These are phyloP conservation scores for Myrmecobius fasciatus DNA, from an alignment of 2,113 vertebrate species.

Conservation along the genomic window DNA sequence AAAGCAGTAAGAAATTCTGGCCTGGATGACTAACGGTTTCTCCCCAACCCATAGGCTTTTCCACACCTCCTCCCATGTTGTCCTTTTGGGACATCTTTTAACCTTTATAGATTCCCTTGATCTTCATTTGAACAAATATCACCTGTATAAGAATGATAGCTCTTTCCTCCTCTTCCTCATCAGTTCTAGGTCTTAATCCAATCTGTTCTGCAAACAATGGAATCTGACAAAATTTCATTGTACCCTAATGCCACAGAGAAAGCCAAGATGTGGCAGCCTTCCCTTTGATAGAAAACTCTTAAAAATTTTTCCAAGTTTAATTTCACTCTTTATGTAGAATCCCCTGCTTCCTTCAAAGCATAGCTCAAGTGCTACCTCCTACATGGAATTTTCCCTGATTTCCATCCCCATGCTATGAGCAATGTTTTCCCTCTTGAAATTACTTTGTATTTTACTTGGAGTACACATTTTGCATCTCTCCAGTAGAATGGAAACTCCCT, in stretches of 20 bases:
- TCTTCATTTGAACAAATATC: background rate
- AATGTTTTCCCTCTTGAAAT: constrained; percentile 19
- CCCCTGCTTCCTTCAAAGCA: background rate
- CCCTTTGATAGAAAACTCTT: background rate
- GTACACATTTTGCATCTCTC: background rate
- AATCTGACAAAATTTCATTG: background rate
- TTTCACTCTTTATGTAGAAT: background rate
- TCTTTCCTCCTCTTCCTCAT: background rate
- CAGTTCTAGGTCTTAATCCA: background rate
- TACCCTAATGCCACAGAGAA: background rate
- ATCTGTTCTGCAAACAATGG: background rate
- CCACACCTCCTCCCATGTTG: background rate
- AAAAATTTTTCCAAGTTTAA: background rate
- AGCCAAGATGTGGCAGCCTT: background rate
- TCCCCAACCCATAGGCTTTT: background rate
- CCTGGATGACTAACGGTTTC: background rate
- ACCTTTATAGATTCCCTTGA: background rate
- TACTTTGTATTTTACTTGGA: background rate
- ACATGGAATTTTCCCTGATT: constrained; percentile 1
- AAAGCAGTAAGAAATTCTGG: background rate
- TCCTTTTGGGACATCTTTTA: background rate
- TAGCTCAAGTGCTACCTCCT: background rate
- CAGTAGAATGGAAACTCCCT: background rate
- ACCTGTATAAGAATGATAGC: background rate
- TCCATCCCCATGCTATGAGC: constrained; percentile 34